Evolutionary conservation across 1,140 invertebrate genomes (phyloP).

Genomic region (Samia ricini): DNA sequence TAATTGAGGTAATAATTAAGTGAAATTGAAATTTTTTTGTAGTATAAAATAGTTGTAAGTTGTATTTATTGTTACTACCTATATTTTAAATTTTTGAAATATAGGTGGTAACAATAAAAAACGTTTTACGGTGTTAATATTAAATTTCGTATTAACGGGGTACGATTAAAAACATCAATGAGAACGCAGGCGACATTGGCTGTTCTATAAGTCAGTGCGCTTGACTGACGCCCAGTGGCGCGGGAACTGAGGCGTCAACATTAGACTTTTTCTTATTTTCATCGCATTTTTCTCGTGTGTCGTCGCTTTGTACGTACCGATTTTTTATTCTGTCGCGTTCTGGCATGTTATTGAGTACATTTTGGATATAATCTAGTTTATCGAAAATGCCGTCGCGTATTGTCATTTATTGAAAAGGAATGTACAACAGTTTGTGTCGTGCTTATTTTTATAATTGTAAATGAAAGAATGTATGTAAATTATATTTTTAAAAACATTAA

Average conservation of each 20-base stretch:
- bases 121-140: constrained; percentile 1
- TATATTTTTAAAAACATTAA: too few relatives aligned
- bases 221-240: constrained; percentile 17
- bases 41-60: too few relatives aligned
- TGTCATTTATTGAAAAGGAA: not conserved
- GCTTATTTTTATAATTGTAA: too few relatives aligned
- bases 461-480: too few relatives aligned
- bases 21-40: too few relatives aligned
- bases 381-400: not conserved
- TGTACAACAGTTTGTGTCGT: not conserved
- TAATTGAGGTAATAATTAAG: too few relatives aligned
- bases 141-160: constrained; percentile 4
- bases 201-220: constrained; percentile 18
- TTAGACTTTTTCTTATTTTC: constrained; percentile 12
- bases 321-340: not conserved
- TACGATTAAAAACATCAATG: not conserved
- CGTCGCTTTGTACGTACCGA: not conserved
- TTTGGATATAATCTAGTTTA: constrained; percentile 1
- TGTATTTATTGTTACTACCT: too few relatives aligned
- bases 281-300: constrained; percentile 9
- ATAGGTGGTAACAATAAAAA: too few relatives aligned
- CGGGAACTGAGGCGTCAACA: constrained; percentile 12
- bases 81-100: too few relatives aligned
- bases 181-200: constrained; percentile 3
- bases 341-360: not conserved